These are phyloP conservation scores for Andrena camellia DNA, from an alignment of 2,888 invertebrate species.

Conservation along the genomic window DNA sequence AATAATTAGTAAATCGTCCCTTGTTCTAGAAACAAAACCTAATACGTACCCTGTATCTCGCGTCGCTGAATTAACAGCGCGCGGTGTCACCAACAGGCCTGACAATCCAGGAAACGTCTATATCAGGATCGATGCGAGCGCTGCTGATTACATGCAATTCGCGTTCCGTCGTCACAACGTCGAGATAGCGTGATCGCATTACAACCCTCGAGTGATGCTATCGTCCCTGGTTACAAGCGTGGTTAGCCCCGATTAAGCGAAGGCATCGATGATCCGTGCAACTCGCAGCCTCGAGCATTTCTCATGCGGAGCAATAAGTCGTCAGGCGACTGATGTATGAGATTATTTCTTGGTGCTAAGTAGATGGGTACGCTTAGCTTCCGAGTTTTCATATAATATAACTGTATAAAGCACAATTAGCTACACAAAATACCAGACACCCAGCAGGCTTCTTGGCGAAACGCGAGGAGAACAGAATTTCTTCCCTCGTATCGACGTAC, in stretches of 20 bases:
- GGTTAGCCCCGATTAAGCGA: constrained; percentile 47
- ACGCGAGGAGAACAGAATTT: constrained; percentile 5
- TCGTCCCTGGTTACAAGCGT: constrained; percentile 46
- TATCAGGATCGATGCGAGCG: constrained; percentile 63
- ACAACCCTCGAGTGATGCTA: constrained; percentile 58
- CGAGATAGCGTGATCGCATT: constrained; percentile 67
- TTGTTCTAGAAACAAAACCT: not conserved
- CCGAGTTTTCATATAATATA: not conserved
- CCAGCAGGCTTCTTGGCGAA: not conserved
- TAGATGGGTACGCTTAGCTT: no score
- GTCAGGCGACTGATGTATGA: not conserved
- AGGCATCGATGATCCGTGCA: constrained; percentile 15
- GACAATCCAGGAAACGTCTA: constrained; percentile 69
- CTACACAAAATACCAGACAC: not conserved
- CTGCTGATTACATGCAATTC: constrained; percentile 67
- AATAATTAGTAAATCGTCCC: constrained; percentile 1
- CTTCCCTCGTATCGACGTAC: constrained; percentile 1
- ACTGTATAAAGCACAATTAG: not conserved
- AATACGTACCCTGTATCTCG: constrained; percentile 15
- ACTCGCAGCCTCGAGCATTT: not conserved
- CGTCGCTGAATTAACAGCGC: constrained; percentile 19
- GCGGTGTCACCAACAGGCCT: constrained; percentile 40
- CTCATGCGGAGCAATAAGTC: not conserved
- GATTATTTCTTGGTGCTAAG: no score
- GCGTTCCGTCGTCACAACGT: constrained; percentile 56